phyloP scores from a whole-genome alignment of 2,113 vertebrate species.

The Laticauda colubrina region DNA sequence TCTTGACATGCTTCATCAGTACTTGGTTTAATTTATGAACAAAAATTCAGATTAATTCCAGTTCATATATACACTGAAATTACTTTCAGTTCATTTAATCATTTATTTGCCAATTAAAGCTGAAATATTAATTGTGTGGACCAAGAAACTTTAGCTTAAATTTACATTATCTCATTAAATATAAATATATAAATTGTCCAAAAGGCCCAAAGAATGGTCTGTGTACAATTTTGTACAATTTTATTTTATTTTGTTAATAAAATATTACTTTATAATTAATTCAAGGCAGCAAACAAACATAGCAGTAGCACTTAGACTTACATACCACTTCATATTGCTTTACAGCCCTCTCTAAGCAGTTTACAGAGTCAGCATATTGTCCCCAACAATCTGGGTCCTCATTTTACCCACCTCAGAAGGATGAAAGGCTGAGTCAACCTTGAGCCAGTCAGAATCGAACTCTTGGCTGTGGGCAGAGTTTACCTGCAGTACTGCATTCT shows the following conservation, averaged over 20 bases:
- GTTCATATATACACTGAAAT: neutral
- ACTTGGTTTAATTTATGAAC: neutral
- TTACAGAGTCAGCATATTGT: no score
- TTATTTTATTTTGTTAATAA: neutral
- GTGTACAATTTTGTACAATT: neutral
- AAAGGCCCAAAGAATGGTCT: neutral
- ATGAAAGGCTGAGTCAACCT: no score
- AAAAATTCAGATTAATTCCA: neutral
- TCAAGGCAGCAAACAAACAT: neutral
- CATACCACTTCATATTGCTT: no score
- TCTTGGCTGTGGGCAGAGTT: no score
- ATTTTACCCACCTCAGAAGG: no score
- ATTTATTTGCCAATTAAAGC: neutral
- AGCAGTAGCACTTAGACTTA: no score
- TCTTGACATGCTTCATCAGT: neutral
- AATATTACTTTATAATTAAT: neutral
- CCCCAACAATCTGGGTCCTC: no score
- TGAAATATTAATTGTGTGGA: neutral
- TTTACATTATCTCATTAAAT: constrained; percentile 1
- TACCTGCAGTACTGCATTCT: no score
- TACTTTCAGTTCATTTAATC: constrained; percentile 11
- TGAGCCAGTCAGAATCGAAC: no score
- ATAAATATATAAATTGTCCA: neutral
- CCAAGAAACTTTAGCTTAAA: constrained; percentile 9
- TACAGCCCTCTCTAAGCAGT: no score